Percentiles rank a stretch among this genome's conserved stretches.
These are phyloP conservation scores for Autographa gamma DNA, from an alignment of 2,888 invertebrate species.

Conservation along the genomic window DNA sequence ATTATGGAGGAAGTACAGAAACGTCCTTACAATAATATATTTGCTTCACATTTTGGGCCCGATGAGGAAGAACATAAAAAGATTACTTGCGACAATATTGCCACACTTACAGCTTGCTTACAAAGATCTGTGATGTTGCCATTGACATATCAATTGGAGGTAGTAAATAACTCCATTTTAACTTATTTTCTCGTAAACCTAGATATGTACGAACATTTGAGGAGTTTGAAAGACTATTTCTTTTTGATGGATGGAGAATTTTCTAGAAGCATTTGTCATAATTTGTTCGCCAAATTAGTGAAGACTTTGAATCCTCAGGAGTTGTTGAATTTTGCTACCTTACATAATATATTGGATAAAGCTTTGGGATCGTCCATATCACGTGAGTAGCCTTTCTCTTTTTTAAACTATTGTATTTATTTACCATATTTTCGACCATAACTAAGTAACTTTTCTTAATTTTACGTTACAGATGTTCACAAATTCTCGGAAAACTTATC, in stretches of 20 bases:
- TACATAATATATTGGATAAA: slow-evolving; percentile 91
- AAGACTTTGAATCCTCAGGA: slow-evolving; percentile 91
- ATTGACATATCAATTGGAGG: slow-evolving; percentile 90
- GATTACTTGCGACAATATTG: slow-evolving; percentile 80
- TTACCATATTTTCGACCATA: neutral
- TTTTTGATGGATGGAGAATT: slow-evolving; percentile 95
- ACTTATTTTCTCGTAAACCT: slow-evolving; percentile 91
- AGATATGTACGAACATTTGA: slow-evolving; percentile 92
- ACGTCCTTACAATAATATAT: slow-evolving; percentile 81
- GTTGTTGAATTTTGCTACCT: slow-evolving; percentile 91
- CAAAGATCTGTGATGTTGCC: slow-evolving; percentile 92
- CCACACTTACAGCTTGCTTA: slow-evolving; percentile 89
- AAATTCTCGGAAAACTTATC: slow-evolving; percentile 90
- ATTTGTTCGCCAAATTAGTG: slow-evolving; percentile 91
- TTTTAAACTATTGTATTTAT: neutral
- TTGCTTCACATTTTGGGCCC: slow-evolving; percentile 68
- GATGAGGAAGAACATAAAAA: slow-evolving; percentile 72
- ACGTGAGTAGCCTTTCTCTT: slow-evolving; percentile 77
- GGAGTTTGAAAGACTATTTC: slow-evolving; percentile 93
- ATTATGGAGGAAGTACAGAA: slow-evolving; percentile 83
- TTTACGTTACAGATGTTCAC: slow-evolving; percentile 80
- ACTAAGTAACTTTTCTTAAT: neutral
- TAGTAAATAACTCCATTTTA: slow-evolving; percentile 92
- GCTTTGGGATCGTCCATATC: slow-evolving; percentile 91
- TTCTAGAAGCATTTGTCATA: slow-evolving; percentile 91